Base-by-base conservation (phyloP, 2,888 invertebrate species). In the Habroteleia sp. region DNA sequence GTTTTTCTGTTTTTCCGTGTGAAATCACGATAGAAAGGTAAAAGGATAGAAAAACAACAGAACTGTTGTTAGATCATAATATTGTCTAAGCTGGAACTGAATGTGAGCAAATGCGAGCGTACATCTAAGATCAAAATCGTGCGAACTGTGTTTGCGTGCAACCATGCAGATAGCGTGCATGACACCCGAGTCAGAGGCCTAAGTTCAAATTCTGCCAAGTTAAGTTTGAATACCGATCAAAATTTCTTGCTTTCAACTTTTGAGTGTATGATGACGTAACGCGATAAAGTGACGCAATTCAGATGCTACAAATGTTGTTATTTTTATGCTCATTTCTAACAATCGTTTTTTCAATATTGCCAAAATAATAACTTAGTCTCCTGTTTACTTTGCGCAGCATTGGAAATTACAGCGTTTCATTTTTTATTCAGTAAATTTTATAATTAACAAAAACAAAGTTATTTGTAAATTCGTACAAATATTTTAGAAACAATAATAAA, bases 121-220 rank as follows among this genome's bases (percentile, higher is more conserved):
- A 66, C 42, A 29, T 25, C 42, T 3, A 33, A 35, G 65, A 68
- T 68, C 14, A 68, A 69, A 69, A 69, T 69, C 58, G 35, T 58
- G 50, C 42, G 50, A 68, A 58, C 35, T 50, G 50, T 50, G 50
- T 50, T 68, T 58, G 68, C 68, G 58, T 68, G 68, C 42, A 50
- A 56, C 50, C 58, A 46, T 42, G 68, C 68, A 58, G 58, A 68
- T 68, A 58, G 68, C 56, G 68, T 68, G 68, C 68, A 58, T 50
- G 68, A 58, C 58, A 50, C 68, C 20, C 13, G 27, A 54, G 68
- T 68, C 48, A 50, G 33, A 68, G 58, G 58, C 68, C 58, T 50
- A 68, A 58, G 58, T 68, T 68, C 66, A 68, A 41, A 50, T 50
- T 58, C 33, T 68, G 50, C 33, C 8, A 50, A 68, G 50, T 58